Evolutionary conservation across 2,888 invertebrate genomes (phyloP), one percentile per base, ranked within the genome.

Genomic region (Melieria picta): DNA sequence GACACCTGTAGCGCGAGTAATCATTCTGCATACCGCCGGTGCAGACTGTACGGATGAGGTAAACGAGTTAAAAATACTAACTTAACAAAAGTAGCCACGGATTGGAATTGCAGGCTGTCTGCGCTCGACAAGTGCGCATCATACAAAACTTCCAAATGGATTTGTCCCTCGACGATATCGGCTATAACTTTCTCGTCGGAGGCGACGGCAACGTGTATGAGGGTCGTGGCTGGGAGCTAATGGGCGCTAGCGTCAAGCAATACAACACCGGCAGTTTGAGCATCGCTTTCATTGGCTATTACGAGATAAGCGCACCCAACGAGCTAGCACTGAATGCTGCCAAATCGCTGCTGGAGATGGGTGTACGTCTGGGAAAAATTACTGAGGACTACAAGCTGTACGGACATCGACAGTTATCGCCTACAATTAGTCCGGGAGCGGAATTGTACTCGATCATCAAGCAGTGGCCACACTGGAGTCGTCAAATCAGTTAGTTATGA

Each of bases 111-210:
- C 52, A 80, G 88, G 89, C 88, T 10, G 84, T 87, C 72, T 92
- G 92, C 77, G 87, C 88, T 2, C 84, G 88, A 0, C 87, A 87
- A 42, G 89, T 91, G 13, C 88, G 90, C 9, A 81, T 86, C 45
- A 90, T 92, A 55, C 93, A 93, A 82, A 87, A 84, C 16, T 91
- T 88, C 77, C 93, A 94, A 83, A 91, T 93, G 73, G 90, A 91
- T 64, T 80, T 80, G 13, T 79, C 87, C 0, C 92, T 91, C 89
- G 88, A 86, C 70, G 94, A 94, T 80, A 93, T 94, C 42, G 91
- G 88, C 0, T 94, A 94, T 84, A 94, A 93, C 82, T 95, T 93
- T 79, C 82, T 94, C 9, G 89, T 94, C 1, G 94, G 93, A 0
- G 93, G 92, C 5, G 93, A 94, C 79, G 94, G 93, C 0, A 88